Conservation (phyloP, 2,797 vertebrate species). For the Pangasius krempfi region DNA sequence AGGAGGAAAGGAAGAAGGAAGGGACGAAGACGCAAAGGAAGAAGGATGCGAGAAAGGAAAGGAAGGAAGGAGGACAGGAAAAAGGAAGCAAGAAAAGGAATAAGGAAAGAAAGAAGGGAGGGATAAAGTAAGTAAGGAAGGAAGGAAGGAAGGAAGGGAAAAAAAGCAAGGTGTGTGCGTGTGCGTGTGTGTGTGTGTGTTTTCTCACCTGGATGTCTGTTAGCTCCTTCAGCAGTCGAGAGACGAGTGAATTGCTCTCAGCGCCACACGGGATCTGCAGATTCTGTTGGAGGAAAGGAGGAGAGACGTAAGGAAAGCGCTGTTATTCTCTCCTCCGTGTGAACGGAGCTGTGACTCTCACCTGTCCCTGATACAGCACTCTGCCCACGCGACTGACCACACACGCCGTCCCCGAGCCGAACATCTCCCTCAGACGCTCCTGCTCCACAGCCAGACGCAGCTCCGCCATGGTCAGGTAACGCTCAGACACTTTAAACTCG, state of each 20-base stretch:
- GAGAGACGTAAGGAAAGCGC: not conserved
- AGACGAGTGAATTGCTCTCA: constrained; percentile 75
- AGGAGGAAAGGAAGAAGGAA: no score
- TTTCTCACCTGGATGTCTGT: constrained; percentile 83
- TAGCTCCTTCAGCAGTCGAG: constrained; percentile 78
- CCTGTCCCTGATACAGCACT: constrained; percentile 84
- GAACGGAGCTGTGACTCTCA: constrained; percentile 54
- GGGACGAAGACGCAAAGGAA: no score
- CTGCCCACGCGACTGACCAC: constrained; percentile 81
- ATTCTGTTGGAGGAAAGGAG: constrained; percentile 67
- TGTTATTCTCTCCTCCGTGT: not conserved
- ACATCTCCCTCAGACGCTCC: constrained; percentile 85
- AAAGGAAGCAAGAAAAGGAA: not conserved
- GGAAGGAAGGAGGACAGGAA: not conserved
- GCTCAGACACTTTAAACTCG: constrained; percentile 85
- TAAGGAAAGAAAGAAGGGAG: no score
- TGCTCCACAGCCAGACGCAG: constrained; percentile 78
- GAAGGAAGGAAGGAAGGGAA: no score
- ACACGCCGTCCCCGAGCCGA: constrained; percentile 89
- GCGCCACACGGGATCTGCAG: constrained; percentile 77
- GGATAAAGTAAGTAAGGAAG: no score
- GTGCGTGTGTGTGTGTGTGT: no score
- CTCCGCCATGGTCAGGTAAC: constrained; percentile 85
- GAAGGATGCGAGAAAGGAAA: no score
- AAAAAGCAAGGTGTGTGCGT: not conserved